These are phyloP conservation scores for Tinamus guttatus DNA, from an alignment of 2,113 vertebrate genomes.

Conservation along the genomic window DNA sequence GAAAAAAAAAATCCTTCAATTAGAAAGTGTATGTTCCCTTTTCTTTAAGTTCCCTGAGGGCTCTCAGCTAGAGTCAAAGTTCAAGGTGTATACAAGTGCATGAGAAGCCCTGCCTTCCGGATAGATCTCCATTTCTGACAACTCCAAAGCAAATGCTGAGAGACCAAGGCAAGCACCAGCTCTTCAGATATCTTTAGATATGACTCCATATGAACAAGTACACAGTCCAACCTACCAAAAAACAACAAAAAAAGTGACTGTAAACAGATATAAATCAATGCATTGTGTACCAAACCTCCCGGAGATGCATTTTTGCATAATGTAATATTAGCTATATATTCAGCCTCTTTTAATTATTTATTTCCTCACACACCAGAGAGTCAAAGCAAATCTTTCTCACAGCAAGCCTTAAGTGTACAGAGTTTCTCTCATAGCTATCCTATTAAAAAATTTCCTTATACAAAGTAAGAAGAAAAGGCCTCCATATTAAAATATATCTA, in stretches of 20 bases:
- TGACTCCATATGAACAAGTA: background rate
- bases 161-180: accelerated
- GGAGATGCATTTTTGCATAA: constrained; percentile 41
- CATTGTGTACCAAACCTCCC: background rate
- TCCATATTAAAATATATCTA: no score
- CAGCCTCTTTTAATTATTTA: constrained; percentile 40
- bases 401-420: background rate
- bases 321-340: constrained; percentile 28
- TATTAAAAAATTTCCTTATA: background rate
- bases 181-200: background rate
- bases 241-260: background rate
- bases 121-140: background rate
- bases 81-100: background rate
- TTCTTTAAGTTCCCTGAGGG: background rate
- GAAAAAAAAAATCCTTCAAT: background rate
- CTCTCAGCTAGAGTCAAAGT: background rate
- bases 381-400: background rate
- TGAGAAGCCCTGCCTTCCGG: background rate
- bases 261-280: constrained; percentile 21
- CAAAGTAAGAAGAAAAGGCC: background rate
- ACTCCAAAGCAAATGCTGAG: background rate
- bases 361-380: background rate
- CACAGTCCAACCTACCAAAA: background rate
- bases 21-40: background rate
- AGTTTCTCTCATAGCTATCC: background rate